Base-by-base conservation (phyloP, 1,140 invertebrate species). In the Zaprionus ornatus region DNA sequence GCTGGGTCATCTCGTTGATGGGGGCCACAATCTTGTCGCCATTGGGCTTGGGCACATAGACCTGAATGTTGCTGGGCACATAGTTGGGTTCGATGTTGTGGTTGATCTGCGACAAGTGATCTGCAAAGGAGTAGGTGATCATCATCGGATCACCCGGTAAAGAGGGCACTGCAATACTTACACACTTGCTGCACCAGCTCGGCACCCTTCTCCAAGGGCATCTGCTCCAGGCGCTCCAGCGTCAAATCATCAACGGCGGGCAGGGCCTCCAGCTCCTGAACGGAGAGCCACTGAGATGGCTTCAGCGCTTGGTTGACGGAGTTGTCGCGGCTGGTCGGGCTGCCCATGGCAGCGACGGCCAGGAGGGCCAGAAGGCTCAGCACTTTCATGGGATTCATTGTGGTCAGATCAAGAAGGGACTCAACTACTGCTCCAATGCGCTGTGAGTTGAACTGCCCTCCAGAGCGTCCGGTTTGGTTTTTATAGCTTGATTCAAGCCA, bases 351-450 rank as follows among this genome's bases (percentile, higher is more conserved):
- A 54, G 84, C 71, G 7, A 77, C 63, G 12, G 84, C 82, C 74
- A 91, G 29, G 32, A 72, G 52, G 29, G 81, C 88, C 75, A 91
- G 15, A 17, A 91, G 60, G 79, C 88, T 91, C 19, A 91, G 45
- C 40, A 78, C 80, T 78, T 72, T 75, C 63, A 91, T 67, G 45
- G 88, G 81, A 66, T 91, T 91, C 88, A 91, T 91, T 42, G 23
- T 64, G 40, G 29, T 74, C 60, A 25, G 40, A 57, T 59, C 48
- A 23, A 23, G 27, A 55, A 55, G 29, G 74, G 62, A 72, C 69
- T 80, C 78, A 80, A 80, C 78, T 65, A 56, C 50, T 32, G 60
- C 50, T 62, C 45, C n/a, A 29, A 35, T 32, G 27, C 48, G 64
- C 67, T 77, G 57, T 71, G 81, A 83, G 80, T 83, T 77, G 72